Evolutionary conservation across 2,797 vertebrate species (phyloP), one percentile per base, ranked within the genome.

Genomic region (Gorsachius magnificus): DNA sequence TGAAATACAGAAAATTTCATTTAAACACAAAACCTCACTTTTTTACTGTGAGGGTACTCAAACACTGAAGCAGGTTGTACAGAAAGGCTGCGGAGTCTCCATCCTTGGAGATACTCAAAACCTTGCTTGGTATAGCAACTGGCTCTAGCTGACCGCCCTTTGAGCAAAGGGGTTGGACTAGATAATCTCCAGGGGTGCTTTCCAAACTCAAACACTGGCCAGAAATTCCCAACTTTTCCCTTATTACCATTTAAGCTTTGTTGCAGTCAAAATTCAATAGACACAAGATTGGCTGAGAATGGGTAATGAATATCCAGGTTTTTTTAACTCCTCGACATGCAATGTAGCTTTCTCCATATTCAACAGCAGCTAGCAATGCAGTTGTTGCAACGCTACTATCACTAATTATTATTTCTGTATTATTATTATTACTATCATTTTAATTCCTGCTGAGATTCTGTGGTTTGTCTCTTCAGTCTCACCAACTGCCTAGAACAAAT

Each of bases 401-500:
- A 65, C 41, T 81, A 85, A 63, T 82, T 90, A 38, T 63, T 82
- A 41, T 66, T 87, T 72, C 86, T 87, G 36, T 90, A 56, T 79
- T 90, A 21, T 72, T 85, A 16, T 81, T 54, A 83, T 86, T 76
- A 87, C 48, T 60, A 66, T 70, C 46, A 83, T 81, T 74, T 87
- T 84, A 90, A 89, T 90, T 74, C 29, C 45, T 82, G 22, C 54
- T 83, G 66, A 93, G 43, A 92, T 87, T 87, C 48, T 89, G 16
- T 76, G 63, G 56, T 46, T 89, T 46, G 9, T 68, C 26, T 81
- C 31, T 87, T 84, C 75, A 84, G 84, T 80, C 74, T 95, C 46
- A 51, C 77, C 85, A 94, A 69, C 64, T 91, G 43, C 53, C 83
- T 87, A 71, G 68, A 51, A 77, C 56, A 96, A 95, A 91, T 35